Conservation (phyloP, 2,113 vertebrate genomes). For the Irena cyanogastra region DNA sequence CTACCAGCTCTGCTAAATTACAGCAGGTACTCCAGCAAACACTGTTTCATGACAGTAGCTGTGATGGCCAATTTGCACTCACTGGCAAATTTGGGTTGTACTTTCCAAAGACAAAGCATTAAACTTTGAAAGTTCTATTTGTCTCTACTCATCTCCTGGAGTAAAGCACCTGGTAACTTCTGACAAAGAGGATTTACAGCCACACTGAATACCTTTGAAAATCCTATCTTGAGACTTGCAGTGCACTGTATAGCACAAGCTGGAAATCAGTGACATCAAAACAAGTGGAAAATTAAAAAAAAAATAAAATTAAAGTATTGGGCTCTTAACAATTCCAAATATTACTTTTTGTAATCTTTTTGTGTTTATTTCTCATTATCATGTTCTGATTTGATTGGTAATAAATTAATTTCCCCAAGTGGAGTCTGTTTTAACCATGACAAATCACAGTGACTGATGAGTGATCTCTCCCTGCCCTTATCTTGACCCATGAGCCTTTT, state of each 20-base stretch:
- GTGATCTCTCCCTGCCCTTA: neutral
- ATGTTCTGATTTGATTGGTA: neutral
- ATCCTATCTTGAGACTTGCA: neutral
- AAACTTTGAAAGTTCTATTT: neutral
- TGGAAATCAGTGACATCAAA: neutral
- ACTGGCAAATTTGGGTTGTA: neutral
- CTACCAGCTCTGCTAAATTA: neutral
- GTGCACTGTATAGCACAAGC: neutral
- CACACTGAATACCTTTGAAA: neutral
- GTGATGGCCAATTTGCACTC: neutral
- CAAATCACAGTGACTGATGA: neutral
- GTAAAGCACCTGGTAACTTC: neutral
- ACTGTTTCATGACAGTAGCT: neutral
- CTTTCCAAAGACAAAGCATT: neutral
- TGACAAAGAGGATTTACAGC: neutral
- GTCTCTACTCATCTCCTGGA: neutral
- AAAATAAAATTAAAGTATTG: neutral
- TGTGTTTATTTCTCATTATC: neutral
- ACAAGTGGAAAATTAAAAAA: neutral
- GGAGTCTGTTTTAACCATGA: neutral
- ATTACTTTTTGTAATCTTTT: neutral
- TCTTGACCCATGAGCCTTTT: rapidly evolving
- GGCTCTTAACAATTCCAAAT: neutral
- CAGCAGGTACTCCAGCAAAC: neutral
- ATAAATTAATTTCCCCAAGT: neutral